Conservation (phyloP, 2,888 invertebrate genomes). For the Spilosoma lubricipeda region DNA sequence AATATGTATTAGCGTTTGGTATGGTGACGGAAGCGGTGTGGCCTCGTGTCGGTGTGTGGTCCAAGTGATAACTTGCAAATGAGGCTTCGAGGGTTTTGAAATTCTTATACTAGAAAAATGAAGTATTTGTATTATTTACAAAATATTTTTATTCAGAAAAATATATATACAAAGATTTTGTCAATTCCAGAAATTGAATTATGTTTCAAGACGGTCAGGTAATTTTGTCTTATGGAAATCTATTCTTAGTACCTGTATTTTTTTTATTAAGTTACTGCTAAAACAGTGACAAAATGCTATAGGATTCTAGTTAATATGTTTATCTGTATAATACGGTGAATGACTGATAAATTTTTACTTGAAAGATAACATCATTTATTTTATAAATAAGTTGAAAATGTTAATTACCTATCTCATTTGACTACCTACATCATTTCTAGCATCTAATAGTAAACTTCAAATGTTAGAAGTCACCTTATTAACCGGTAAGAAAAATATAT, state of each 20-base stretch:
- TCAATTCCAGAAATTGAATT: too few relatives aligned
- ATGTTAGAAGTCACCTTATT: too few relatives aligned
- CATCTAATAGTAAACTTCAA: background rate
- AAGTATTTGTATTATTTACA: background rate
- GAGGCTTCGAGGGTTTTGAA: slow-evolving; percentile 13
- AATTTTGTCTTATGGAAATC: too few relatives aligned
- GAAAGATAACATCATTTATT: too few relatives aligned
- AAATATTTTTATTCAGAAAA: too few relatives aligned
- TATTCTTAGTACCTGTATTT: too few relatives aligned
- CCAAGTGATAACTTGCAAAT: slow-evolving; percentile 44
- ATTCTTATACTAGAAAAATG: background rate
- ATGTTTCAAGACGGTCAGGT: too few relatives aligned
- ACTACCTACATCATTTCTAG: background rate
- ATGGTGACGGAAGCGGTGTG: slow-evolving; percentile 68
- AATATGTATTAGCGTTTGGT: slow-evolving; percentile 46
- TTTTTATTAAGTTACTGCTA: background rate
- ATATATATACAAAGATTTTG: too few relatives aligned
- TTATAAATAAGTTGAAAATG: background rate
- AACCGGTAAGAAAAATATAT: too few relatives aligned
- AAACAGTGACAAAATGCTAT: background rate
- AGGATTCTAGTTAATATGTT: too few relatives aligned
- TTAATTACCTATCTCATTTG: background rate
- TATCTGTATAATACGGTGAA: too few relatives aligned
- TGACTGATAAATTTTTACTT: too few relatives aligned
- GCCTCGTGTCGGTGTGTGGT: slow-evolving; percentile 65